Evolutionary conservation across 2,113 vertebrate genomes (phyloP), one percentile per base, ranked within the genome.

Genomic region (Myxocyprinus asiaticus): DNA sequence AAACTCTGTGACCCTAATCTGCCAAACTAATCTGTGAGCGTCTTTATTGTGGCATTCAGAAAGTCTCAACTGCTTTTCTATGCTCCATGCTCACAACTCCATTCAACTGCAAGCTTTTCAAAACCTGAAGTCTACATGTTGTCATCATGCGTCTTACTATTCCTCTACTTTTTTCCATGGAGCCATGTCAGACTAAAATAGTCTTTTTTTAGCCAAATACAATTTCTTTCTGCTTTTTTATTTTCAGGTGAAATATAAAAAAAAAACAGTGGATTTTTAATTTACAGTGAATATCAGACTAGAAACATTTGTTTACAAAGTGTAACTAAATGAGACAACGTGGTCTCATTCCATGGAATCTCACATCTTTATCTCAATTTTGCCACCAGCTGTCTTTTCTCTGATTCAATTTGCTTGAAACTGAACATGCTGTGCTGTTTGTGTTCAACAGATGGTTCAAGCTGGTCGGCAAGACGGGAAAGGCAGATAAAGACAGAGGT

Each of bases 401-500:
- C 42, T 70, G 42, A 70, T 65, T 7, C 14, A 48, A 61, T 33
- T 48, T 22, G 15, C 42, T 44, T 74, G 44, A 62, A 76, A 64
- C 59, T 51, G 53, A 76, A 76, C 61, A 76, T 48, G 14, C 43
- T 58, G 53, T 72, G 45, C 47, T 17, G 67, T 5, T 4, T 70
- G 22, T 63, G 72, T 63, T 73, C 51, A 45, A 78, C 86, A 99
- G 98, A 81, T 99, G 97, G 98, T 96, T 95, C 78, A 94, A 94
- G 58, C 87, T 99, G 64, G 88, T 89, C 78, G 95, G 95, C 76
- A 99, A 98, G 64, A 90, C 92, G 0, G 96, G 97, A 0, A 99
- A 97, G 58, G 91, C 95, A 11, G 96, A 96, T 14, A 99, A 99
- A 82, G 95, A 96, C 67, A 86, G 97, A 44, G 98, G 97, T 4